Base-by-base conservation (phyloP, 2,888 invertebrate species). In the Drosophila rubida region DNA sequence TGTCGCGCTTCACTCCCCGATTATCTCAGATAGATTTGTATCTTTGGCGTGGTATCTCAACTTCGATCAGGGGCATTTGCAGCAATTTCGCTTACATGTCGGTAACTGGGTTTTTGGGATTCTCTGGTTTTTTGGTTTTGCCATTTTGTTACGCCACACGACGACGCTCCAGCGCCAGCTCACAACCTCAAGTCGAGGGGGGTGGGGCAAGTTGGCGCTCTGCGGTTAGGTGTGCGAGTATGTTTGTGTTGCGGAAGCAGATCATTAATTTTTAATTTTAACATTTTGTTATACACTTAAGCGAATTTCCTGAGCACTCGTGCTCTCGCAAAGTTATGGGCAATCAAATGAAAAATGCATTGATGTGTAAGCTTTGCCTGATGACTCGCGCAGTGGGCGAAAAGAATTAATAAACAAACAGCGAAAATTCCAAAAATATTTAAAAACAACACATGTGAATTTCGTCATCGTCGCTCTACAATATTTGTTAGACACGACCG, bases 191-290 rank as follows among this genome's bases (percentile, higher is more conserved):
- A 39, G 14, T 30, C 7, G 14, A 8, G n/a, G 16, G n/a, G 32
- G 22, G 23, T 11, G 42, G n/a, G 9, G 39, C 23, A 41, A 69
- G 69, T 46, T 57, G 42, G 25, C 69, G 42, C 74, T 58, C 22
- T 58, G 69, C 30, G 78, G 75, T 61, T 64, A 55, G 64, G 64
- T 69, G 58, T 45, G 35, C 65, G 60, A 46, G 37, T 57, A n/a
- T 54, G 22, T 58, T 14, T 16, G 32, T 68, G 69, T 53, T 49
- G 45, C 72, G 64, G 54, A 62, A 77, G 61, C 65, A 66, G 60
- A 73, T 78, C 70, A 86, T 86, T 83, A 87, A 87, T 88, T 73
- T 82, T 88, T 88, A 76, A 89, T 87, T 84, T 83, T 70, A 72
- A 79, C 79, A 84, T 78, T 82, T 82, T 75, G 76, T 67, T 78